Percentiles rank a stretch among this genome's conserved stretches.
These are phyloP conservation scores for Stramonita haemastoma DNA, from an alignment of 2,888 invertebrate species.

Conservation along the genomic window DNA sequence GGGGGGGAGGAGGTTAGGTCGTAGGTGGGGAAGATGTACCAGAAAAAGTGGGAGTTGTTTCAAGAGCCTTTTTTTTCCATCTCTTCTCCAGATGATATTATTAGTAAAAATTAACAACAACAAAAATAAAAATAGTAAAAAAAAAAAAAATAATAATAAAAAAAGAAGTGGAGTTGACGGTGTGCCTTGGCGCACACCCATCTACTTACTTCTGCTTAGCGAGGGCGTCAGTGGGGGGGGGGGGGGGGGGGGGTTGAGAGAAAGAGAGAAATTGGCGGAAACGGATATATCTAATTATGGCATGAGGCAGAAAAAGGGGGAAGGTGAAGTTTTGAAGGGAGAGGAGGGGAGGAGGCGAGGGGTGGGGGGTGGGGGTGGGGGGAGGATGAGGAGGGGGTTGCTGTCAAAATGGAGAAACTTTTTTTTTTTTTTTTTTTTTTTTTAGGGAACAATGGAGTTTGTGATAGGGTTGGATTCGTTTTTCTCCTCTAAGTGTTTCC, in stretches of 20 bases:
- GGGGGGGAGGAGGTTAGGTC: not conserved
- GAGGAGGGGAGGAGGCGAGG: not conserved
- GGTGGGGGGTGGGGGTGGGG: not conserved
- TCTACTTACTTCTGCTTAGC: too few relatives aligned
- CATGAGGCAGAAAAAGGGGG: not conserved
- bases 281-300: slow-evolving; percentile 32
- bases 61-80: not conserved
- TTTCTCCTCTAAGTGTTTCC: not conserved
- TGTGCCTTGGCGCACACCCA: slow-evolving; percentile 12
- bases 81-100: not conserved
- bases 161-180: not conserved
- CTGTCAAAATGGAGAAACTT: slow-evolving; percentile 4
- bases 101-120: too few relatives aligned
- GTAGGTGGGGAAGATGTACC: not conserved
- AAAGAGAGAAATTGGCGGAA: slow-evolving; percentile 20
- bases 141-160: not conserved
- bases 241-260: not conserved
- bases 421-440: not conserved
- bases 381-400: not conserved
- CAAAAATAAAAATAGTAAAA: too few relatives aligned
- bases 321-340: too few relatives aligned
- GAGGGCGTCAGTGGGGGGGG: not conserved
- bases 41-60: not conserved
- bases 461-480: not conserved
- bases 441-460: not conserved